These are phyloP conservation scores for Incurvaria masculella DNA, from an alignment of 2,888 invertebrate species.

Conservation along the genomic window DNA sequence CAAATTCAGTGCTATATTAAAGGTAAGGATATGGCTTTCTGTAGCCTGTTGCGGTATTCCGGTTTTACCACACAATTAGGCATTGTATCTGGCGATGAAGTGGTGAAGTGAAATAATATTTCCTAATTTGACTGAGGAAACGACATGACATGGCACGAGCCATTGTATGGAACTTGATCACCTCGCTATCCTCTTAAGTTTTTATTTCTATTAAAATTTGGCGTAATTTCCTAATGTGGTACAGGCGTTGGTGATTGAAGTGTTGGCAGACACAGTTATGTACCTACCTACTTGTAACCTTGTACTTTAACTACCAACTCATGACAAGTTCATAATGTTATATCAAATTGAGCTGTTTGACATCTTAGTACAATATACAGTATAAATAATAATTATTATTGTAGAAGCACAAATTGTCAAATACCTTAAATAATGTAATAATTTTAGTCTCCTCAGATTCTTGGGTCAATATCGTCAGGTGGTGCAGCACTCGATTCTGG, in stretches of 20 bases:
- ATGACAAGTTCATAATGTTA: background rate
- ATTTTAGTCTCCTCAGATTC: constrained; percentile 27
- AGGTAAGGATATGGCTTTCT: no score
- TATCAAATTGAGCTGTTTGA: background rate
- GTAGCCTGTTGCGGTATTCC: no score
- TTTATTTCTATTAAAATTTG: no score
- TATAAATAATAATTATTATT: background rate
- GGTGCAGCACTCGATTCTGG: constrained; percentile 46
- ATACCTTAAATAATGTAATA: constrained; percentile 42
- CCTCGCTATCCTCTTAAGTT: no score
- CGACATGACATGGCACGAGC: no score
- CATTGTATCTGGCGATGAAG: no score
- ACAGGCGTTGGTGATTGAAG: background rate
- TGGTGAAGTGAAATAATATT: no score
- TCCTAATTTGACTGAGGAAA: no score
- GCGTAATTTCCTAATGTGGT: no score
- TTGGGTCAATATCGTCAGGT: constrained; percentile 36
- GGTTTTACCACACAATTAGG: no score
- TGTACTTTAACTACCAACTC: constrained; percentile 4
- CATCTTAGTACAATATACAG: background rate
- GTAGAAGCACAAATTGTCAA: background rate
- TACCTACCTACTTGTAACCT: constrained; percentile 1
- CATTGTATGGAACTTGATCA: no score
- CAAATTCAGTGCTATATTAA: no score
- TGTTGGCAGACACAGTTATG: constrained; percentile 1